These are phyloP conservation scores for Pharmacophagus antenor DNA, from an alignment of 2,888 invertebrate genomes.

Conservation along the genomic window DNA sequence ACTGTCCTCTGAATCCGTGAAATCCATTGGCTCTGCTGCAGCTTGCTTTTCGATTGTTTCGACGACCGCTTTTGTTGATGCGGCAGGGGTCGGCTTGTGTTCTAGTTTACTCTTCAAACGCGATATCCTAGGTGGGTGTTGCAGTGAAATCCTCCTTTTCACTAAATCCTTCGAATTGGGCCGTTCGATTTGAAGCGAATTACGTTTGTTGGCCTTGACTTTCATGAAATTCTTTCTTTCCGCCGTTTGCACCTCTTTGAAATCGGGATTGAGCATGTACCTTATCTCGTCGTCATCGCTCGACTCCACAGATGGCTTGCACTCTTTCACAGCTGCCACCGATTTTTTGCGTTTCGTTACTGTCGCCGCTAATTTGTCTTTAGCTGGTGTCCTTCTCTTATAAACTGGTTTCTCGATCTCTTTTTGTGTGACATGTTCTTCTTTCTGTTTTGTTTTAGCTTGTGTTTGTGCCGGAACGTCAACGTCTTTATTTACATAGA, in stretches of 20 bases:
- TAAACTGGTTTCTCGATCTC: slow-evolving; percentile 35
- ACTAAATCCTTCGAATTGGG: slow-evolving; percentile 64
- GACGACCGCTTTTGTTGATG: slow-evolving; percentile 13
- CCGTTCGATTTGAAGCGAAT: slow-evolving; percentile 67
- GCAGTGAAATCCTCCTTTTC: slow-evolving; percentile 63
- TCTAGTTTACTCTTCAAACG: slow-evolving; percentile 61
- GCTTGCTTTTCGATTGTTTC: slow-evolving; percentile 13
- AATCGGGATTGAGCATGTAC: slow-evolving; percentile 72
- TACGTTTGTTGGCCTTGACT: slow-evolving; percentile 63
- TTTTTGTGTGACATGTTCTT: slow-evolving; percentile 40
- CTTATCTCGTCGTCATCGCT: slow-evolving; percentile 70
- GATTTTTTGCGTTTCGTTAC: slow-evolving; percentile 55
- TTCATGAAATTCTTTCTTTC: slow-evolving; percentile 63
- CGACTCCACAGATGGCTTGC: slow-evolving; percentile 43
- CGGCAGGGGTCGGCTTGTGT: slow-evolving; percentile 42
- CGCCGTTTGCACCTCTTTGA: slow-evolving; percentile 50
- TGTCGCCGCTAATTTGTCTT: slow-evolving; percentile 51
- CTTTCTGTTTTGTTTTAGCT: slow-evolving; percentile 43
- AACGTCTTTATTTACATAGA: slow-evolving; percentile 32
- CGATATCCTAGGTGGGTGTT: slow-evolving; percentile 65
- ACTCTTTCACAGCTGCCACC: slow-evolving; percentile 35
- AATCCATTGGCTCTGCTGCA: slow-evolving; percentile 44
- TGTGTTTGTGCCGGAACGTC: slow-evolving; percentile 35
- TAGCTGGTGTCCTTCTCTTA: slow-evolving; percentile 43
- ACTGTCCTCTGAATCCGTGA: slow-evolving; percentile 70